These are phyloP conservation scores for Pao palembangensis DNA, from an alignment of 2,113 vertebrate species.

Conservation along the genomic window DNA sequence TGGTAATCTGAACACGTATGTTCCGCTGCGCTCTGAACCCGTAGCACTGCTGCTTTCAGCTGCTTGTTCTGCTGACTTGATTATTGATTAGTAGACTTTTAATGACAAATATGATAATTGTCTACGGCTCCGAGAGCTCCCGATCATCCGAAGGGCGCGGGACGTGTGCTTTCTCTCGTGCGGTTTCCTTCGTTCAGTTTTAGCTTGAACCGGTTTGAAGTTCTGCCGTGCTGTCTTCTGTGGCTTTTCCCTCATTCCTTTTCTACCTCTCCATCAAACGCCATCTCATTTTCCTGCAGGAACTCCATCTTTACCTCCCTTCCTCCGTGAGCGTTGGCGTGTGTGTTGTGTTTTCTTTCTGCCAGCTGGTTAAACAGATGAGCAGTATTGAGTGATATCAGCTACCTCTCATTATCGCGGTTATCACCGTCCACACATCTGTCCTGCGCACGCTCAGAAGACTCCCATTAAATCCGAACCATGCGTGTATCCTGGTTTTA, in stretches of 20 bases:
- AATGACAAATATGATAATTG: no score
- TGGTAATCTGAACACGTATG: constrained; percentile 33
- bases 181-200: neutral
- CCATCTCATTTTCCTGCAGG: neutral
- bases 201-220: neutral
- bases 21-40: constrained; percentile 19
- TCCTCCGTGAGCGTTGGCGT: constrained; percentile 5
- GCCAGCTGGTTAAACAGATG: constrained; percentile 37
- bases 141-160: no score
- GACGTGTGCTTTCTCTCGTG: no score
- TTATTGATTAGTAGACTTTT: constrained; percentile 1
- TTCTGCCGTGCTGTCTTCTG: neutral
- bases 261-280: neutral
- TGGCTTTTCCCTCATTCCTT: no score
- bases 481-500: no score
- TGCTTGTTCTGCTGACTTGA: no score
- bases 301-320: constrained; percentile 5
- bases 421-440: constrained; percentile 11
- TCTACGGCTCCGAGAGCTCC: no score
- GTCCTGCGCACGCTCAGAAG: constrained; percentile 25
- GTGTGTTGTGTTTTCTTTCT: constrained; percentile 5
- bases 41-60: no score
- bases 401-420: constrained; percentile 23
- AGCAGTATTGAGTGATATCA: constrained; percentile 5
- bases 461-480: constrained; percentile 8